Evolutionary conservation across 1,140 invertebrate species (phyloP), one percentile per base, ranked within the genome.

Genomic region (Lasioglossum baleicum): DNA sequence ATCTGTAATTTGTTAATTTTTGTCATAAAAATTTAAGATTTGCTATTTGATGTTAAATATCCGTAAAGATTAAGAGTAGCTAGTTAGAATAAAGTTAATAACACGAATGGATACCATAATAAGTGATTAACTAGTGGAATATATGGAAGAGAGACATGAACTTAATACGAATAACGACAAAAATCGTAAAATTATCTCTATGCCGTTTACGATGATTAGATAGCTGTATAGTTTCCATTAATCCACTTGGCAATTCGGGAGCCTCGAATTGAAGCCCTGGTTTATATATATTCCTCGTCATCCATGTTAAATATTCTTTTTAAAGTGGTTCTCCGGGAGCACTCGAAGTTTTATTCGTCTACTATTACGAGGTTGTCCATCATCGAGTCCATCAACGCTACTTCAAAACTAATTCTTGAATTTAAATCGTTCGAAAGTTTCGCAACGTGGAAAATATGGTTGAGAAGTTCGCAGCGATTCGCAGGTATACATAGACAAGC

Each of bases 391-490:
- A 79, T 82, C 75, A 22, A 73, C 44, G 64, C 13, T 26, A 48
- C 44, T 71, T 40, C 31, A 15, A 67, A 31, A 13, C 22, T 60
- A n/a, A 71, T 51, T 22, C 56, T 60, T 67, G 75, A 79, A 79
- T 82, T 80, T 82, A 69, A 81, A 75, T 51, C 72, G 35, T 61
- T 64, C 13, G 60, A 26, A 35, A 71, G 67, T 72, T 68, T 71
- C 64, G 44, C 73, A 82, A 82, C 77, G 56, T 72, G 75, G 44
- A 82, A 82, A 78, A 78, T 82, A 73, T 82, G 56, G 69, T 51
- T 53, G n/a, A 63, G 42, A 77, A 40, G 64, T 56, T 40, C 71
- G 15, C 17, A 42, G 20, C 5, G 15, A 64, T 17, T 72, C 40
- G 48, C n/a, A n/a, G n/a, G n/a, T n/a, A n/a, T n/a, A n/a, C 13